Percentiles rank a stretch among this genome's conserved stretches.
Evolutionary conservation across 2,113 vertebrate genomes (phyloP).

Genomic region (Menidia beryllina): DNA sequence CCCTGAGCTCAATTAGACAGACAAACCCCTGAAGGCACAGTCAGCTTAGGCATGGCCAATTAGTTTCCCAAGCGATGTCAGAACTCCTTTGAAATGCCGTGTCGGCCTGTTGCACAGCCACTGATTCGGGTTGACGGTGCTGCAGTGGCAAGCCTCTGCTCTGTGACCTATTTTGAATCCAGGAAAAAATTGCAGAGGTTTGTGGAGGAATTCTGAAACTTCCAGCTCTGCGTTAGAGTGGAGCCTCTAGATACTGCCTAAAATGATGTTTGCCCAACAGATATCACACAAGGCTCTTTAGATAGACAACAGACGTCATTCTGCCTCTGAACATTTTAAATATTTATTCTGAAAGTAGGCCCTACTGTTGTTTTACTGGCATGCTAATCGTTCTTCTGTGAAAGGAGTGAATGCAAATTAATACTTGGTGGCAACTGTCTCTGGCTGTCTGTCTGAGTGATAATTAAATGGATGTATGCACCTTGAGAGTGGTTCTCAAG

Average conservation of each 20-base stretch:
- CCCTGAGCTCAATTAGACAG: constrained; percentile 82
- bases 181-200: constrained; percentile 28
- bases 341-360: constrained; percentile 1
- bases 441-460: constrained; percentile 30
- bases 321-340: constrained; percentile 4
- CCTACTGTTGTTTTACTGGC: constrained; percentile 17
- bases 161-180: constrained; percentile 79
- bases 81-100: constrained; percentile 81
- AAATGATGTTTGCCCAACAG: constrained; percentile 5
- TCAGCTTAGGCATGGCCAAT: constrained; percentile 82
- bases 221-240: constrained; percentile 28
- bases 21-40: constrained; percentile 76
- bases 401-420: constrained; percentile 18
- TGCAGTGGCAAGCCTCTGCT: constrained; percentile 72
- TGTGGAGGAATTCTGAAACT: constrained; percentile 45
- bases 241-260: constrained; percentile 22
- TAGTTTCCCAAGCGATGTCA: constrained; percentile 82
- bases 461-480: constrained; percentile 33
- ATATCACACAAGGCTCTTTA: constrained; percentile 14
- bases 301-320: background rate
- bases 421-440: constrained; percentile 5
- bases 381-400: background rate
- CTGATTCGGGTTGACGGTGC: constrained; percentile 77
- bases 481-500: constrained; percentile 36
- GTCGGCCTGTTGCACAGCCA: constrained; percentile 74